A percentile compares a stretch with the other conserved stretches of the same genome.
phyloP scores from a whole-genome alignment of 2,113 vertebrate species.

The Stomatorhinus ivindoensis region DNA sequence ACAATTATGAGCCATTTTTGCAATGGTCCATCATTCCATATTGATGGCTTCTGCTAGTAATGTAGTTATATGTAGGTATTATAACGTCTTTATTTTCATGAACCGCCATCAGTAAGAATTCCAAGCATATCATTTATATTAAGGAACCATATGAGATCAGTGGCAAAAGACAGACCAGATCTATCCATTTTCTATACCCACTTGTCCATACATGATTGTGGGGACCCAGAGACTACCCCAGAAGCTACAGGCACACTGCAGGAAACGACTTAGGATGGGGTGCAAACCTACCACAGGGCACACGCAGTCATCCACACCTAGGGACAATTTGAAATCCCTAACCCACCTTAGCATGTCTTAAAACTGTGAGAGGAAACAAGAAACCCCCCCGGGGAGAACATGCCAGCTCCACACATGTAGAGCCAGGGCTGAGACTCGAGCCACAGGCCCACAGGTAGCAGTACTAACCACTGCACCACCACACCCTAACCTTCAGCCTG shows the following conservation, averaged over 20 bases:
- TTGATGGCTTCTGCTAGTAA: neutral
- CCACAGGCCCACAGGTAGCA: neutral
- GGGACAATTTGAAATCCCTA: neutral
- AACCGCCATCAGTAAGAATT: neutral
- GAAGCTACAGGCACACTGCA: neutral
- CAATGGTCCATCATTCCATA: neutral
- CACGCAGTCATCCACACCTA: neutral
- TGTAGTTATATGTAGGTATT: neutral
- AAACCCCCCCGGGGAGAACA: neutral
- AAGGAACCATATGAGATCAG: neutral
- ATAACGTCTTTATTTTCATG: neutral
- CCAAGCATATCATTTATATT: neutral
- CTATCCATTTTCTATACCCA: neutral
- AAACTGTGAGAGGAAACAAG: neutral
- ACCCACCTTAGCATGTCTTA: neutral
- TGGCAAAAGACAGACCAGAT: neutral
- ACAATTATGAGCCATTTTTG: neutral
- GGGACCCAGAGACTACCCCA: neutral
- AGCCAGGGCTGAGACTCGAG: neutral
- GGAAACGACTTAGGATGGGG: neutral
- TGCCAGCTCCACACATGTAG: neutral
- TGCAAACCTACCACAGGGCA: neutral
- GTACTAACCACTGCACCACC: neutral
- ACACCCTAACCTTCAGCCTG: neutral
- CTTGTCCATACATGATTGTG: neutral